Evolutionary conservation across 1,140 invertebrate genomes (phyloP), one percentile per base, ranked within the genome.

Genomic region (Sweltsa coloradensis): DNA sequence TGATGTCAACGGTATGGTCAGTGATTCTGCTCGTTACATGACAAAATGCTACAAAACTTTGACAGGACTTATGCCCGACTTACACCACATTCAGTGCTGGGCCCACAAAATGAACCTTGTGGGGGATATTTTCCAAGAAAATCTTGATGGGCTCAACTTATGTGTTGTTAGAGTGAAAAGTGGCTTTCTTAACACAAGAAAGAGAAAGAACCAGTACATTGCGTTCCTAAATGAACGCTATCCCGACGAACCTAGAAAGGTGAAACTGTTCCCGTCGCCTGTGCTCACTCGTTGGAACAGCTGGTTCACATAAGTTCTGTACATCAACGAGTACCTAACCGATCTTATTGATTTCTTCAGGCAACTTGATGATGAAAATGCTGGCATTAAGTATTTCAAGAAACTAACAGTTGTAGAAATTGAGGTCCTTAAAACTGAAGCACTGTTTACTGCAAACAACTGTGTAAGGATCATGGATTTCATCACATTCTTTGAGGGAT

Each of bases 91-190:
- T 18, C 44, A 46, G 29, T 46, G 44, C 19, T 46, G 44, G 44
- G 44, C 44, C 14, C 44, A 46, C 23, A 41, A 46, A 46, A 27
- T 46, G 13, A 46, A 46, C 25, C 19, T 43, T 16, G 44, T 46
- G 18, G 44, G 26, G 22, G 39, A 46, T 37, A 6, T 26, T 14
- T 40, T 16, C 16, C 9, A 13, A 5, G 22, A 5, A 36, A 34
- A 46, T 23, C 22, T 46, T 5, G 24, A 36, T 27, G 29, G 39
- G 13, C 44, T 46, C 11, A 41, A 42, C 39, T 14, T 37, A 13
- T 22, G 22, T 21, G 44, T 46, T 9, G 19, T 25, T 14, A 36
- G 22, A 5, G 29, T 46, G 26, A 46, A 46, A 24, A 21, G 16
- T 34, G 44, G 5, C 21, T 43, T 46, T 36, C 25, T 46, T 3